Evolutionary conservation across 2,888 invertebrate genomes (phyloP).

Genomic region (Limnephilus rhombicus): DNA sequence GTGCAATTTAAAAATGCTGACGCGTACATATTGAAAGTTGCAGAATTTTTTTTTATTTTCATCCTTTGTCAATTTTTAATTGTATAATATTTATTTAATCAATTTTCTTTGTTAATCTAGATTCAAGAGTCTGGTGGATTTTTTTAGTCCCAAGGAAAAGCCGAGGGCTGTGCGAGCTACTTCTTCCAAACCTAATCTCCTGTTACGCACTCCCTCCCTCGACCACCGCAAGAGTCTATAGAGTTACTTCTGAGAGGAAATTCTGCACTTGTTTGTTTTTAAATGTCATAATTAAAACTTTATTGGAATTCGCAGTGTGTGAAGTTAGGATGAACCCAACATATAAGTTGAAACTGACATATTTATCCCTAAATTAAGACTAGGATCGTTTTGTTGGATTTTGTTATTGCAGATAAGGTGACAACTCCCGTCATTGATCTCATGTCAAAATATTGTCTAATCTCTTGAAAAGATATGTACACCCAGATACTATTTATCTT

Average conservation of each 20-base stretch:
- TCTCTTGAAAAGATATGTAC: not conserved
- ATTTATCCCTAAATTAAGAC: constrained; percentile 16
- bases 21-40: not conserved
- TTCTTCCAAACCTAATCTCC: not conserved
- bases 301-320: not conserved
- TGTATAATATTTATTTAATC: not conserved
- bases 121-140: constrained; percentile 57
- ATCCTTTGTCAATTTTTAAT: not conserved
- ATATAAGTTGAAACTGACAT: not conserved
- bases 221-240: constrained; percentile 18
- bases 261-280: not conserved
- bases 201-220: not conserved
- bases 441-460: not conserved
- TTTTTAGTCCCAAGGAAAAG: constrained; percentile 47
- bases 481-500: not conserved
- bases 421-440: not conserved
- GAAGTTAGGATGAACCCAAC: not conserved
- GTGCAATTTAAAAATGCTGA: not conserved
- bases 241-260: not conserved
- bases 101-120: constrained; percentile 50
- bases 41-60: not conserved
- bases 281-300: not conserved
- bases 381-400: not conserved
- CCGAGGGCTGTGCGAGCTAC: not conserved
- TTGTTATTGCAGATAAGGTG: not conserved